These are phyloP conservation scores for Drosophila neutralis DNA, from an alignment of 2,888 invertebrate genomes.

Conservation along the genomic window DNA sequence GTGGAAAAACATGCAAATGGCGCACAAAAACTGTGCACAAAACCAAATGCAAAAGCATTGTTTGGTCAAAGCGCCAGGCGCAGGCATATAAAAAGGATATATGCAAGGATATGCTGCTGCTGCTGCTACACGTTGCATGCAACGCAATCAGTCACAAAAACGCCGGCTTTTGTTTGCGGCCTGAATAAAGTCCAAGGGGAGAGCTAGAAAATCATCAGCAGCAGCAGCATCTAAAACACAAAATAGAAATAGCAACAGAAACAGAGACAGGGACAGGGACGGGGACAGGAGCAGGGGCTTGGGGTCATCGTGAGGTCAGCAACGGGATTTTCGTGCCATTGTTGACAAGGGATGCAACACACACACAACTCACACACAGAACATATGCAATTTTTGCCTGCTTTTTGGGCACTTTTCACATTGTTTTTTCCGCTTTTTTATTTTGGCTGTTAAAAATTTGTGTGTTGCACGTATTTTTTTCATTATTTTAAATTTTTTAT, in stretches of 20 bases:
- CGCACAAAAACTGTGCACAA: conserved; percentile 59
- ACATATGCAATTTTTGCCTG: conserved; percentile 55
- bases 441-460: conserved; percentile 50
- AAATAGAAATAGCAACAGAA: conserved; percentile 24
- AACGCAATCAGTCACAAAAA: conserved; percentile 78
- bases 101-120: conserved; percentile 44
- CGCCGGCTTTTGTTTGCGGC: conserved; percentile 74
- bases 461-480: conserved; percentile 40
- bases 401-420: conserved; percentile 60
- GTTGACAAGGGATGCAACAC: conserved; percentile 77
- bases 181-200: conserved; percentile 69
- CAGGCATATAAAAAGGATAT: conserved; percentile 61
- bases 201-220: conserved; percentile 62
- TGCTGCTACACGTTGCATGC: conserved; percentile 50
- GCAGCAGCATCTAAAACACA: conserved; percentile 30
- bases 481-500: conserved; percentile 60
- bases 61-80: conserved; percentile 66
- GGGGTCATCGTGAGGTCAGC: conserved; percentile 83
- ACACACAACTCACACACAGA: conserved; percentile 29
- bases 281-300: conserved; percentile 59
- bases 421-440: conserved; percentile 28
- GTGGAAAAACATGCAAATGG: conserved; percentile 75
- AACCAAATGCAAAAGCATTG: conserved; percentile 62
- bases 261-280: conserved; percentile 48
- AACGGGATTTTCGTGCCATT: conserved; percentile 80